Evolutionary conservation across 2,113 vertebrate genomes (phyloP), one percentile per base, ranked within the genome.

Genomic region (Gavialis gangeticus): DNA sequence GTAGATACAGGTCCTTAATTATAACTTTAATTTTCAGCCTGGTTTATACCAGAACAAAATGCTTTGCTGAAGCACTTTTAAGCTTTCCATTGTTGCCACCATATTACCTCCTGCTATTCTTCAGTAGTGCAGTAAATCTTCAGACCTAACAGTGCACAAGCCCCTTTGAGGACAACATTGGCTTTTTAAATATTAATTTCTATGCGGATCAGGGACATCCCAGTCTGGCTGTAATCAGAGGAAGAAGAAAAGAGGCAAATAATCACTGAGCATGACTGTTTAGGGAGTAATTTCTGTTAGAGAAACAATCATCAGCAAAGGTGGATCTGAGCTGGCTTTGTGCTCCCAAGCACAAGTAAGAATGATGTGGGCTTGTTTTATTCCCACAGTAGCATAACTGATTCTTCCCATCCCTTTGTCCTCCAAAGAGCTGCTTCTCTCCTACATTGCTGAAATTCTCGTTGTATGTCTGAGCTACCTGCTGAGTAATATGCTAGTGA

Each of bases 201-300:
- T 97, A 96, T 97, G 93, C 92, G 87, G 92, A 97, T 97, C 97
- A 96, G 96, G 94, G 91, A 82, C 84, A 90, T 95, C 93, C 92
- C 92, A 92, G 94, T 80, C 93, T 95, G 95, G 83, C 83, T 93
- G 92, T 94, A 95, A 94, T 92, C 92, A 95, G 77, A 75, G 67
- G 76, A 92, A 92, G 92, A 90, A 90, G 89, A 62, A 93, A 93
- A 87, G 92, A 96, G 95, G 90, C 92, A 96, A 95, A 95, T 95
- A 96, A 97, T 95, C 94, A 75, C 80, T 71, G 91, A 86, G 89
- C 85, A 97, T 88, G 91, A 57, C 88, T 93, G 87, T 89, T 96
- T 62, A 87, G 93, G 96, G 94, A 95, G 88, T 82, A 90, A 91
- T 96, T 96, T 88, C 93, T 96, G 94, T 93, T 82, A 97, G 71